phyloP scores from a whole-genome alignment of 2,888 invertebrate genomes.

The Drosophila macrothrix region DNA sequence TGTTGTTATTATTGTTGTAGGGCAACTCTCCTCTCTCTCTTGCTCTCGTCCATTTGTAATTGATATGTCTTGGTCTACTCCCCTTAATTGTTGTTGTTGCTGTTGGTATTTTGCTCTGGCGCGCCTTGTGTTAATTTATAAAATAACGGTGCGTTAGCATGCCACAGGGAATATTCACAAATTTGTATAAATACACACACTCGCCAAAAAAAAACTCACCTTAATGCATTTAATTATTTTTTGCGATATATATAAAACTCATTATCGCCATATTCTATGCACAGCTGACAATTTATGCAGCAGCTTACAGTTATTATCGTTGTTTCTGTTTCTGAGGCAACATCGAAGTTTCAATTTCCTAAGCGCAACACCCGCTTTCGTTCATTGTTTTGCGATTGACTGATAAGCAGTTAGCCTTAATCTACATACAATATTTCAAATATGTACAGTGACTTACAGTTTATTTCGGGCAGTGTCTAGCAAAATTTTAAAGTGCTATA shows the following conservation, averaged over 20 bases:
- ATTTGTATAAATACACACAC: constrained; percentile 1
- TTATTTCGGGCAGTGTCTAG: no score
- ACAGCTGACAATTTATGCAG: constrained; percentile 1
- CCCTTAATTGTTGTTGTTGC: constrained; percentile 32
- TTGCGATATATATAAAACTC: constrained; percentile 9
- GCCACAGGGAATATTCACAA: constrained; percentile 31
- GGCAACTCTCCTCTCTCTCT: constrained; percentile 18
- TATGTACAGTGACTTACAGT: no score
- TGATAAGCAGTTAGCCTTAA: constrained; percentile 35
- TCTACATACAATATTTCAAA: constrained; percentile 1
- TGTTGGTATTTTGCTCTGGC: constrained; percentile 14
- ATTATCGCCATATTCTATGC: constrained; percentile 19
- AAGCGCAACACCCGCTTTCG: constrained; percentile 7
- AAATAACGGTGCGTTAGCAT: constrained; percentile 40
- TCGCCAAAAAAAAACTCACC: background rate
- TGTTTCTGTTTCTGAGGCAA: constrained; percentile 31
- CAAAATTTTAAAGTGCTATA: no score
- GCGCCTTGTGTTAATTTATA: constrained; percentile 48
- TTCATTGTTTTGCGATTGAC: constrained; percentile 40
- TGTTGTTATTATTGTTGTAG: constrained; percentile 25
- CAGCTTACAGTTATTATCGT: background rate
- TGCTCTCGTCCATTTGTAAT: constrained; percentile 22
- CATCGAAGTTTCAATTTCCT: constrained; percentile 7
- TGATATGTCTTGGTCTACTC: constrained; percentile 38
- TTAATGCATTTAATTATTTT: constrained; percentile 19